Percentiles rank a stretch among this genome's conserved stretches.
Conservation (phyloP, 2,888 invertebrate genomes). For the Coronaproctus castanopsis region DNA sequence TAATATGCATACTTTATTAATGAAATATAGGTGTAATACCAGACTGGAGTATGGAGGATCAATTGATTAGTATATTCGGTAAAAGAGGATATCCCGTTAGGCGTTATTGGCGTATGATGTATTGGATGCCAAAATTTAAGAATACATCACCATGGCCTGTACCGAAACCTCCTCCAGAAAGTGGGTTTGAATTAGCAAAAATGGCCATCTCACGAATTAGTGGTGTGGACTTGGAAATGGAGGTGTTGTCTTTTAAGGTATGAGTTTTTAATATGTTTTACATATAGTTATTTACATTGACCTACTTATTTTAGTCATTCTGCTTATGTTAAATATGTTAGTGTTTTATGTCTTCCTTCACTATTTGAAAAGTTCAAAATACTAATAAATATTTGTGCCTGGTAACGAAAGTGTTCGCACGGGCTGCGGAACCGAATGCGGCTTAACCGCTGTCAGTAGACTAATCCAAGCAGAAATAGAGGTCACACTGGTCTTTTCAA, state of each 20-base stretch:
- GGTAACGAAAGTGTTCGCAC: too few relatives aligned
- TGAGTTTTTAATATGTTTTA: too few relatives aligned
- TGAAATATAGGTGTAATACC: conserved; percentile 79
- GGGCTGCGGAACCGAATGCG: too few relatives aligned
- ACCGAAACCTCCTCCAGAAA: conserved; percentile 55
- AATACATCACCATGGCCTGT: conserved; percentile 70
- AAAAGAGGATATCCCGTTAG: conserved; percentile 45
- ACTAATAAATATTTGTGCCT: too few relatives aligned
- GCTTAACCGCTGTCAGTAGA: too few relatives aligned
- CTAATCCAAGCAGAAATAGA: too few relatives aligned
- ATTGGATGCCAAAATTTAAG: conserved; percentile 87
- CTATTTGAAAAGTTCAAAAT: too few relatives aligned
- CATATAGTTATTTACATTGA: too few relatives aligned
- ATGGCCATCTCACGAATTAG: conserved; percentile 66
- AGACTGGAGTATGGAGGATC: conserved; percentile 66
- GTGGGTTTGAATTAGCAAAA: conserved; percentile 54
- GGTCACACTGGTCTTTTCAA: too few relatives aligned
- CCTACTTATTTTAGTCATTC: too few relatives aligned
- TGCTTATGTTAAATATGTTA: too few relatives aligned
- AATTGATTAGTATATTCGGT: conserved; percentile 70
- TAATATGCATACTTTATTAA: neutral
- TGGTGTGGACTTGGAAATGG: conserved; percentile 53
- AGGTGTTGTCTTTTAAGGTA: conserved; percentile 43
- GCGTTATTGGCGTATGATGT: conserved; percentile 63
- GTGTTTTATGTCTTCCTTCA: too few relatives aligned